Base-by-base conservation (phyloP, 2,797 vertebrate species). In the Uromys caudimaculatus region DNA sequence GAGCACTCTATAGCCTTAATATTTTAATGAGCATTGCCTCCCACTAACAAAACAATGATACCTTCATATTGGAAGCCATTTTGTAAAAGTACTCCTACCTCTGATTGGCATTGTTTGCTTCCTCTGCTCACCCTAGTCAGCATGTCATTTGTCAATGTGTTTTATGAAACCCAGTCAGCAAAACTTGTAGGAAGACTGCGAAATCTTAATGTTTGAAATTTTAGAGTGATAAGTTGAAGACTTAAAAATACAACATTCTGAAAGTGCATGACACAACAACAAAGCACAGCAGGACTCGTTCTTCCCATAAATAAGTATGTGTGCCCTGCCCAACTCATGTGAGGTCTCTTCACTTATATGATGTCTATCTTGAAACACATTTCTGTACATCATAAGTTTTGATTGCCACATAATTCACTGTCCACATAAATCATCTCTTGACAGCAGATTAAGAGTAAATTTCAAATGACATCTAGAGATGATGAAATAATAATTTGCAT, bases 181-280 rank as follows among this genome's bases (percentile, higher is more conserved):
- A 27, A 50, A 12, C 50, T 35, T 4, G 60, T 90, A 91, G 21
- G 11, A 3, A 75, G 17, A 73, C 13, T 76, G 32, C 86, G 6
- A 47, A 77, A 1, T 58, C 88, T 84, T 86, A 86, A 58, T 62
- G 29, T 81, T 32, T 71, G 27, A 50, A 35, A 44, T 62, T 95
- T 81, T 83, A 91, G 27, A 93, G 75, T 87, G 19, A 58, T 67
- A 86, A 16, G 9, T 38, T 89, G 75, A 93, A 1, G 54, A 16
- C 7, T 44, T 83, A 92, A 85, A 69, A 56, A 16, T 90, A 85
- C 35, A 96, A 76, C 19, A 73, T 81, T 94, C 4, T 85, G 29
- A 94, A 88, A 52, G 1, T 62, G 3, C 62, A 24, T 60, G 21
- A 0, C 23, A 77, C n/a, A 79, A 67, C 0, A 76, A 23, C 50